Percentiles rank a stretch among this genome's conserved stretches.
Evolutionary conservation across 1,140 invertebrate genomes (phyloP).

Genomic region (Mamestra configurata): DNA sequence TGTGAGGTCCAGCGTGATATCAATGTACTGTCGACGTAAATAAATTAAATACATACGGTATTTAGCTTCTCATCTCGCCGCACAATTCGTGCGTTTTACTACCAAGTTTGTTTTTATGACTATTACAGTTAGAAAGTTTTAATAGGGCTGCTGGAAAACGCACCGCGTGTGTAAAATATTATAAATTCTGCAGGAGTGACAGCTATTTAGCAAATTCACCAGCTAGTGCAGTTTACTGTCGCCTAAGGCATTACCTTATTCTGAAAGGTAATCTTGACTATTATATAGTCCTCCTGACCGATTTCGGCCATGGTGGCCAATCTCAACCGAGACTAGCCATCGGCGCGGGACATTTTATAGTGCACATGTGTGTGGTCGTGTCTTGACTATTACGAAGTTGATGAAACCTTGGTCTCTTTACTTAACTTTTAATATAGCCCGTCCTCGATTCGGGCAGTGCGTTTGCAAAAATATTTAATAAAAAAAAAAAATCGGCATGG

Average conservation of each 20-base stretch:
- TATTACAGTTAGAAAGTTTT: constrained; percentile 20
- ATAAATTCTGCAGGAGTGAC: not conserved
- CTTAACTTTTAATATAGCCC: no score
- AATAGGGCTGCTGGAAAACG: not conserved
- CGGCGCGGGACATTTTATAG: no score
- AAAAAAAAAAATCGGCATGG: no score
- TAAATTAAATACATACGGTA: not conserved
- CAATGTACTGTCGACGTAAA: constrained; percentile 16
- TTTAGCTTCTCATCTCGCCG: constrained; percentile 2
- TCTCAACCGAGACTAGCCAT: no score
- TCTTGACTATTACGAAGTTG: no score
- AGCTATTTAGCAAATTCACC: constrained; percentile 5
- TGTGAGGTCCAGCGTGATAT: not conserved
- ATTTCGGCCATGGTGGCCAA: no score
- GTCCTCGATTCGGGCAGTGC: no score
- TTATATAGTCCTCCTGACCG: no score
- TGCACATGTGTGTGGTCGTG: not conserved
- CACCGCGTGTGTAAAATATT: constrained; percentile 17
- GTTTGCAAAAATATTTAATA: no score
- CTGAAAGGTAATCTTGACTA: not conserved
- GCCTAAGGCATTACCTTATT: not conserved
- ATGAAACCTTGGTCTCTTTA: no score
- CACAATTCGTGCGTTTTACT: not conserved
- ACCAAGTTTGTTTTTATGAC: not conserved
- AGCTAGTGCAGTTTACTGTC: not conserved